These are phyloP conservation scores for Acrossocheilus fasciatus DNA, from an alignment of 2,797 vertebrate species.

Conservation along the genomic window DNA sequence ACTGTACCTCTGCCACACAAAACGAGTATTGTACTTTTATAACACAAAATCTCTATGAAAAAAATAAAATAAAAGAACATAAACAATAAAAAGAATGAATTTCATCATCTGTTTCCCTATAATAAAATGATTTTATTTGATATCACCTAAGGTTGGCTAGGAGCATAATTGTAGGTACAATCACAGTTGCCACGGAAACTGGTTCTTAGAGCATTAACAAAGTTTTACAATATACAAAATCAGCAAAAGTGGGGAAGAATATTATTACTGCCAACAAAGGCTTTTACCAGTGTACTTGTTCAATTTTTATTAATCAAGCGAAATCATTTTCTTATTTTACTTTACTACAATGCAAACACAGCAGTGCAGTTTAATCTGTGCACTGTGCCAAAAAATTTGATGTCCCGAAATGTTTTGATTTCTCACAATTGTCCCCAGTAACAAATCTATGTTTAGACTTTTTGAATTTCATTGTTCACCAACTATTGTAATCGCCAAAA, in stretches of 20 bases:
- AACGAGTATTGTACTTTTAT: background rate
- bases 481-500: background rate
- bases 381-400: background rate
- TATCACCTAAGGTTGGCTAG: background rate
- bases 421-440: too few species aligned
- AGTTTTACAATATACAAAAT: conserved; percentile 19
- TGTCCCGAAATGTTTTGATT: background rate
- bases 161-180: conserved; percentile 23
- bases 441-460: background rate
- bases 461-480: background rate
- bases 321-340: background rate
- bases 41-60: background rate
- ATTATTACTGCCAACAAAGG: background rate
- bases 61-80: background rate
- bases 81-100: background rate
- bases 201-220: background rate
- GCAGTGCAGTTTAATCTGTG: background rate
- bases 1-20: background rate
- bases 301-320: background rate
- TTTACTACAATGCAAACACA: background rate
- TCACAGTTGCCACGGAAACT: conserved; percentile 35
- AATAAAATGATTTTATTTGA: background rate
- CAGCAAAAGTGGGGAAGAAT: background rate
- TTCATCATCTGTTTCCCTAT: background rate
- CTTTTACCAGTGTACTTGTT: background rate